Evolutionary conservation across 2,797 vertebrate species (phyloP).

Genomic region (Saxicola maurus): DNA sequence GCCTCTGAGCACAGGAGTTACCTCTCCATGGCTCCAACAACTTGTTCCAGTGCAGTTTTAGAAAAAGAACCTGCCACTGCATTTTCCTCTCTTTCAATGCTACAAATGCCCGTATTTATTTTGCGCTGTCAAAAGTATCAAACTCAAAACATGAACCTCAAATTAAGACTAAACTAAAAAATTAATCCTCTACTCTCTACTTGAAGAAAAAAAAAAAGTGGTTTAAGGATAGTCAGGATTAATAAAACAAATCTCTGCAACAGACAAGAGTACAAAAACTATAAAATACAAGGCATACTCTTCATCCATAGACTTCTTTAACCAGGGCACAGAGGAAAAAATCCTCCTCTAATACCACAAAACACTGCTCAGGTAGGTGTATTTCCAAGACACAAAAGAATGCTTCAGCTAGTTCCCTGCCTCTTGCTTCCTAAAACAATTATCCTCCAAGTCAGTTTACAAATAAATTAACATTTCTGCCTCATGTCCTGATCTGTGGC

Average conservation of each 20-base stretch:
- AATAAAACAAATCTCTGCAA: not conserved
- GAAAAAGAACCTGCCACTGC: not conserved
- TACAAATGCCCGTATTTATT: not conserved
- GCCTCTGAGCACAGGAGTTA: not conserved
- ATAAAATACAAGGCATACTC: not conserved
- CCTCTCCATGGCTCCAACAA: not conserved
- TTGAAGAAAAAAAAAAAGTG: not conserved
- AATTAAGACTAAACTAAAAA: not conserved
- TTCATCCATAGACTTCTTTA: not conserved
- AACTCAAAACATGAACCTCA: not conserved
- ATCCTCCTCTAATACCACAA: not conserved
- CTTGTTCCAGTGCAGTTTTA: not conserved
- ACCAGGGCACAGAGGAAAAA: fast-evolving
- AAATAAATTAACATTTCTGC: not conserved
- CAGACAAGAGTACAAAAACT: not conserved
- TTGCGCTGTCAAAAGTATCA: not conserved
- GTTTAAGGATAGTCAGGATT: not conserved
- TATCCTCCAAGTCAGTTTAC: not conserved
- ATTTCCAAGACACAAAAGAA: not conserved
- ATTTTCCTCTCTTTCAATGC: not conserved
- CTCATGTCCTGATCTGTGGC: not conserved
- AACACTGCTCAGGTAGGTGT: not conserved
- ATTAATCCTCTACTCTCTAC: not conserved
- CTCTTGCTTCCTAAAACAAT: not conserved
- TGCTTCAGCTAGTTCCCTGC: not conserved